Conservation (phyloP, 2,888 invertebrate genomes). For the Tridacna crocea region DNA sequence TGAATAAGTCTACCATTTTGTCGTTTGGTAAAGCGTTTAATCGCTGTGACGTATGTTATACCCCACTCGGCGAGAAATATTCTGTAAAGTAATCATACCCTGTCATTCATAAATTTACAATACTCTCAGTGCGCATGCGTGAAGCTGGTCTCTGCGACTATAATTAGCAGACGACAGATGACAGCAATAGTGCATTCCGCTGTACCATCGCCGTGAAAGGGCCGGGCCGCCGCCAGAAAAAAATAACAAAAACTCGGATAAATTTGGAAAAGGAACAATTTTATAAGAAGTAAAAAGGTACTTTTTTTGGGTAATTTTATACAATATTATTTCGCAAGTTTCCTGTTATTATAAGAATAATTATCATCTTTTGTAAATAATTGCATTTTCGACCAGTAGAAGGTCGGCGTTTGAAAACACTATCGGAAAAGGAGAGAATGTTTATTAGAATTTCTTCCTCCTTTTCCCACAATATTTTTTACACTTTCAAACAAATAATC, state of each 20-base stretch:
- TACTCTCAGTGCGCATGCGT: slow-evolving; percentile 3
- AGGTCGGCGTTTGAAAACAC: no score
- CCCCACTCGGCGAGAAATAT: not conserved
- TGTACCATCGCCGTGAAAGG: not conserved
- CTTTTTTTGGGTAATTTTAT: no score
- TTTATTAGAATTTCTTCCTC: no score
- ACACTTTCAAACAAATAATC: no score
- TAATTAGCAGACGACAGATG: slow-evolving; percentile 12
- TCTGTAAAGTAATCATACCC: not conserved
- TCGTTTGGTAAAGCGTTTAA: not conserved
- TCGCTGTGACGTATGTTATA: not conserved
- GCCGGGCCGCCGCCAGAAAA: slow-evolving; percentile 1
- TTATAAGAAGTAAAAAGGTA: no score
- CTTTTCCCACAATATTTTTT: no score
- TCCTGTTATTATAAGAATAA: no score
- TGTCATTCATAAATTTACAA: not conserved
- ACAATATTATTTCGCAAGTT: no score
- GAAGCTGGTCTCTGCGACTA: slow-evolving; percentile 9
- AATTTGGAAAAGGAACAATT: no score
- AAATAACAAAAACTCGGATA: not conserved
- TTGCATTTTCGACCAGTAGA: no score
- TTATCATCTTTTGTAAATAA: no score
- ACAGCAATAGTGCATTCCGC: slow-evolving; percentile 21
- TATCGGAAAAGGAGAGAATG: no score
- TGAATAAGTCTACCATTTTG: not conserved